Evolutionary conservation across 2,113 vertebrate genomes (phyloP), one percentile per base, ranked within the genome.

Genomic region (Triplophysa tibetana): DNA sequence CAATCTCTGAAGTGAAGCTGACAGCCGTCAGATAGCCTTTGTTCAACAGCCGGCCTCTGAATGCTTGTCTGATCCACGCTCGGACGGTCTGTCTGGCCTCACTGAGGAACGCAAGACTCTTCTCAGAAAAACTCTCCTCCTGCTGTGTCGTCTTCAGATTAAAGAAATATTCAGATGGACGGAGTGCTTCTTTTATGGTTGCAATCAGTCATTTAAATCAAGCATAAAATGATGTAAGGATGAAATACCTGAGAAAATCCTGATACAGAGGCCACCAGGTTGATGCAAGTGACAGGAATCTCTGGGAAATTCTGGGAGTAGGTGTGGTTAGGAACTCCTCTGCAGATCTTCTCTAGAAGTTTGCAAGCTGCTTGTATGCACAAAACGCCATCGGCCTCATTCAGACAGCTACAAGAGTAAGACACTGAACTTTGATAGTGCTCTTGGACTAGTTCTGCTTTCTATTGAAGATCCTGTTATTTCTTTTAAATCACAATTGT

Each of bases 281-380:
- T 85, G 83, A 92, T 83, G 78, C 89, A 92, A 2, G 86, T 81
- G 13, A 92, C 76, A 23, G 92, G 86, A 80, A 91, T 81, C 0
- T 83, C 45, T 48, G 26, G 19, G 16, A 4, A 81, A 2, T 45
- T 78, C 14, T 83, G 54, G 4, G 0, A 0, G 17, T 61, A 26
- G 1, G 3, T n/a, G 2, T 8, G 0, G 8, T 24, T 43, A 68
- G 45, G 80, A 5, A 89, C 81, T 3, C 38, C 84, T 3, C 0
- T 89, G 87, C 92, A 92, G 61, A 92, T 17, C 81, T 90, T 93
- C 1, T 90, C 85, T 8, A 94, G 81, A 17, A 94, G 84, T 48
- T 78, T 88, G 17, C 92, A 85, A 23, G 86, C 19, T 54, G 41
- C 80, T 68, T 23, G 54, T 38, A 93, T 0, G 58, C 92, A 94